These are phyloP conservation scores for Lathronympha strigana DNA, from an alignment of 2,888 invertebrate species.

Conservation along the genomic window DNA sequence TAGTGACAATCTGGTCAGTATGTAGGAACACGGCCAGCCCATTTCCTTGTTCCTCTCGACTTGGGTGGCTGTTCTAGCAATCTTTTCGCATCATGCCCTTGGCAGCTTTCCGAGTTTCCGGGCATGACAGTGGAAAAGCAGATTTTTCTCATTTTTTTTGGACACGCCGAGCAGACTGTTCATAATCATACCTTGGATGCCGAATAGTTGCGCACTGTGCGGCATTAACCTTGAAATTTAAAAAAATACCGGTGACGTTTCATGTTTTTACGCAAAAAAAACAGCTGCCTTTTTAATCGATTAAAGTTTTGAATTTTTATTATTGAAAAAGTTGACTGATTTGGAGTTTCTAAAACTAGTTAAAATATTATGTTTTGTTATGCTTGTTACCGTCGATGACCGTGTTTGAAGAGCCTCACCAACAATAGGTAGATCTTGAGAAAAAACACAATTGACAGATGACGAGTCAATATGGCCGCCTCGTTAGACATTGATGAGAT, in stretches of 20 bases:
- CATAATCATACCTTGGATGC: too few relatives aligned
- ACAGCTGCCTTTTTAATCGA: too few relatives aligned
- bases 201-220: too few relatives aligned
- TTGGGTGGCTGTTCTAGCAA: neutral
- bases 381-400: slow-evolving; percentile 8
- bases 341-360: neutral
- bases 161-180: too few relatives aligned
- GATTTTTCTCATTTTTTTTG: neutral
- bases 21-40: neutral
- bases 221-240: too few relatives aligned
- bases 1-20: neutral
- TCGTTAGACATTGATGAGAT: slow-evolving; percentile 33
- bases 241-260: too few relatives aligned
- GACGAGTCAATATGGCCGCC: slow-evolving; percentile 19
- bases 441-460: slow-evolving; percentile 40
- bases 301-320: too few relatives aligned
- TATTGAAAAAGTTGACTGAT: neutral
- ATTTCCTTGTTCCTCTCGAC: neutral
- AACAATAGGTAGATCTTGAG: slow-evolving; percentile 27
- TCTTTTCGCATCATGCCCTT: neutral
- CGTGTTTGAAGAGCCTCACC: neutral
- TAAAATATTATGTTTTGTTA: neutral
- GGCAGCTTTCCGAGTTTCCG: slow-evolving; percentile 1
- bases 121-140: neutral
- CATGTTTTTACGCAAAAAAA: too few relatives aligned